Evolutionary conservation across 2,113 vertebrate genomes (phyloP).

Genomic region (Mugil cephalus): DNA sequence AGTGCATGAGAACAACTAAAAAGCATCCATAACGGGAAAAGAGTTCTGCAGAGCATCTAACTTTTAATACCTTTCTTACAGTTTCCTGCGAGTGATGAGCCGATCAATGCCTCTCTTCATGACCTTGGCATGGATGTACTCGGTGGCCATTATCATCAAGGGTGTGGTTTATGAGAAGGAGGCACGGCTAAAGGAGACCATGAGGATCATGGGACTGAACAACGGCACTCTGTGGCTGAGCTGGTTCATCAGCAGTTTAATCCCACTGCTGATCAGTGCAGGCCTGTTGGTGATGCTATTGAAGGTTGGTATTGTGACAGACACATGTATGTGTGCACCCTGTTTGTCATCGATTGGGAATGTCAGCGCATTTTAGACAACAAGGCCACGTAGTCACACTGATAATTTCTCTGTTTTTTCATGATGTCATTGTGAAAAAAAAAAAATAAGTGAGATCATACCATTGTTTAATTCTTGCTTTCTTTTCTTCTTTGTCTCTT

Average conservation of each 20-base stretch:
- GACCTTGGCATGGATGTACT: constrained; percentile 99
- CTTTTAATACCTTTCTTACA: constrained; percentile 56
- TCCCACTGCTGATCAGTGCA: constrained; percentile 94
- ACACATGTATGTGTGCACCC: background rate
- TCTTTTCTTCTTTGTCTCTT: background rate
- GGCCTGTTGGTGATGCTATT: constrained; percentile 91
- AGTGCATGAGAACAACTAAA: constrained; percentile 50
- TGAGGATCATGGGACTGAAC: constrained; percentile 97
- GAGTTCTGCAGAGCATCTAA: background rate
- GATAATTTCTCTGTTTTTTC: constrained; percentile 12
- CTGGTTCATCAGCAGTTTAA: constrained; percentile 98
- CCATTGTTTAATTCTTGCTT: background rate
- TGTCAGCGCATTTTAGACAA: constrained; percentile 31
- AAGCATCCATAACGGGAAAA: background rate
- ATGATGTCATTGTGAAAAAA: constrained; percentile 34
- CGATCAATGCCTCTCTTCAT: constrained; percentile 98
- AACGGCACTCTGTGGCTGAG: constrained; percentile 95
- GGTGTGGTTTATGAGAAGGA: constrained; percentile 98
- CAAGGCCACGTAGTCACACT: background rate
- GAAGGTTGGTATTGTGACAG: constrained; percentile 84
- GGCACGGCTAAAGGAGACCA: constrained; percentile 95
- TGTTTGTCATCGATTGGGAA: constrained; percentile 21
- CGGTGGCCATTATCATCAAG: constrained; percentile 97
- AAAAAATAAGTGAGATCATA: constrained; percentile 50
- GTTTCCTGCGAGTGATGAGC: constrained; percentile 95